phyloP scores from a whole-genome alignment of 2,888 invertebrate species.

The Tortrix viridana region DNA sequence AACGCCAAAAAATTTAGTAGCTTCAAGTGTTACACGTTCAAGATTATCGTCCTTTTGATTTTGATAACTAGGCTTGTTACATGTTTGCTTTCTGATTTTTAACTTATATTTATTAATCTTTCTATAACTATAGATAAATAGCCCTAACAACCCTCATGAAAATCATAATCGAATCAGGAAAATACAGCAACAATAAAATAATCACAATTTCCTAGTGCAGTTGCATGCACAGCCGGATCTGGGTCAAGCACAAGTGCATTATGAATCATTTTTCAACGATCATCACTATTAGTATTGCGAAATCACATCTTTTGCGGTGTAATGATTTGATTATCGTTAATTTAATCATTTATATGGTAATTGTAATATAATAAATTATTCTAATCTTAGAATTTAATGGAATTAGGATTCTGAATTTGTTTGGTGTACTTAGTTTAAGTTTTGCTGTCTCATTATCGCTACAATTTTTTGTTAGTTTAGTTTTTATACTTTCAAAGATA shows the following conservation, averaged over 20 bases:
- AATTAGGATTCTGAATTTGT: not conserved
- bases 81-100: too few relatives aligned
- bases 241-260: constrained; percentile 60
- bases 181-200: constrained; percentile 12
- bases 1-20: too few relatives aligned
- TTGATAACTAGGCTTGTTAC: too few relatives aligned
- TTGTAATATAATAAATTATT: constrained; percentile 22
- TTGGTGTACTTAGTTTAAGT: not conserved
- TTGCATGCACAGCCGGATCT: constrained; percentile 49
- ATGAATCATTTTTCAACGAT: constrained; percentile 63
- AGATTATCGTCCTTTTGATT: too few relatives aligned
- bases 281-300: constrained; percentile 50
- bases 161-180: constrained; percentile 31
- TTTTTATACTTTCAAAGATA: too few relatives aligned
- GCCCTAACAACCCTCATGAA: constrained; percentile 1
- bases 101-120: too few relatives aligned
- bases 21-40: too few relatives aligned
- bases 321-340: constrained; percentile 37
- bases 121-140: too few relatives aligned
- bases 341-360: constrained; percentile 28
- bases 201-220: constrained; percentile 43
- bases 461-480: not conserved
- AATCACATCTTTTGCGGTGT: constrained; percentile 34
- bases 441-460: not conserved
- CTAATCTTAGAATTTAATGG: not conserved